Evolutionary conservation across 2,888 invertebrate genomes (phyloP), one percentile per base, ranked within the genome.

Genomic region (Protonemura montana): DNA sequence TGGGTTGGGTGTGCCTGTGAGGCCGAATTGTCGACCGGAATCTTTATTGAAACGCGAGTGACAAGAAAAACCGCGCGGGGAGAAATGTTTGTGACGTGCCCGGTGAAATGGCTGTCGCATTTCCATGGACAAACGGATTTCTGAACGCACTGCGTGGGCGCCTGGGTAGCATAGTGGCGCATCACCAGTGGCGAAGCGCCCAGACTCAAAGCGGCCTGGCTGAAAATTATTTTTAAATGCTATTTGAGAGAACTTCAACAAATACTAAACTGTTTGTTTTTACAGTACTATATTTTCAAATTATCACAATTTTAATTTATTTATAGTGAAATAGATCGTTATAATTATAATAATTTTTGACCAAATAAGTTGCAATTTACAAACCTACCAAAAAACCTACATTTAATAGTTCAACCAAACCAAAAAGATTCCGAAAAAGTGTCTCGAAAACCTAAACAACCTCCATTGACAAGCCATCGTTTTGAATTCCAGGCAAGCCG

Each of bases 401-500:
- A n/a, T n/a, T n/a, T n/a, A n/a, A n/a, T n/a, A n/a, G n/a, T n/a
- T 21, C 59, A 10, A 59, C 59, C 7, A 59, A 59, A 59, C 59
- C 59, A 21, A 10, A 21, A 59, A 41, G 13, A 41, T 13, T n/a
- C n/a, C n/a, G n/a, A n/a, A n/a, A n/a, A n/a, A n/a, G n/a, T n/a
- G n/a, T 41, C 41, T 41, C 6, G 13, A 41, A 13, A 41, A 7
- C 41, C 41, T 13, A 41, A 41, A 41, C 41, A 41, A 41, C 13
- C 5, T 13, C 41, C 59, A 59, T 10, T 21, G 59, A 21, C 59
- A 21, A 2, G 59, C 59, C 6, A 21, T 21, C 29, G 29, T 81
- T 81, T 26, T 21, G 78, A 87, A 42, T 89, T 89, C 85, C 92
- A 97, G 97, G 96, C 87, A 95, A 96, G 91, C 97, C 97, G 76